Percentiles rank a stretch among this genome's conserved stretches.
These are phyloP conservation scores for Pristionchus japonicus DNA, from an alignment of 2,888 invertebrate genomes.

Conservation along the genomic window DNA sequence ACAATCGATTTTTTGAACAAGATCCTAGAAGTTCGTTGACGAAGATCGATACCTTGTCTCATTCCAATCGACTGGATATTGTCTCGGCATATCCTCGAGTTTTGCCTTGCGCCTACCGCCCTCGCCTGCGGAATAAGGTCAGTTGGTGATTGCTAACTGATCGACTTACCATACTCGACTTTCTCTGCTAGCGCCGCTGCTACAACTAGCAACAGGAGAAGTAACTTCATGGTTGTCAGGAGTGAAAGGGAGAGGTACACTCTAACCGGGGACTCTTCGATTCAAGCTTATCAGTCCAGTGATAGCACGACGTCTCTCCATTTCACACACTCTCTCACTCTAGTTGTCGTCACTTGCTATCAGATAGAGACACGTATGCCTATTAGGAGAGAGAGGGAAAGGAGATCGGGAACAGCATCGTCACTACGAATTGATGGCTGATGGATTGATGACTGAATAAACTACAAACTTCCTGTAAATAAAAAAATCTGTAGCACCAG, in stretches of 20 bases:
- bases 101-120: constrained; percentile 17
- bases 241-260: background rate
- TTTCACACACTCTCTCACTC: background rate
- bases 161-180: constrained; percentile 20
- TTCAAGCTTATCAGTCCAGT: constrained; percentile 36
- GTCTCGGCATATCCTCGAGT: background rate
- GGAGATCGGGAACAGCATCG: background rate
- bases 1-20: too few relatives aligned
- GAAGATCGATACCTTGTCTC: background rate
- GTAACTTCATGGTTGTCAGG: background rate
- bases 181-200: background rate
- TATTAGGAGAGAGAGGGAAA: background rate
- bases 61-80: background rate
- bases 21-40: too few relatives aligned
- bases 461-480: too few relatives aligned
- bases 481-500: too few relatives aligned
- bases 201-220: background rate
- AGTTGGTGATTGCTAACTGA: background rate
- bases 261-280: background rate
- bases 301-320: too few relatives aligned
- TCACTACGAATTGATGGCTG: background rate
- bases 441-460: background rate
- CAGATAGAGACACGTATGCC: constrained; percentile 17
- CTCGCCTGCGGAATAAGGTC: constrained; percentile 29
- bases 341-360: constrained; percentile 26